Percentiles rank a stretch among this genome's conserved stretches.
Conservation (phyloP, 2,113 vertebrate species). For the Gymnarchus niloticus region DNA sequence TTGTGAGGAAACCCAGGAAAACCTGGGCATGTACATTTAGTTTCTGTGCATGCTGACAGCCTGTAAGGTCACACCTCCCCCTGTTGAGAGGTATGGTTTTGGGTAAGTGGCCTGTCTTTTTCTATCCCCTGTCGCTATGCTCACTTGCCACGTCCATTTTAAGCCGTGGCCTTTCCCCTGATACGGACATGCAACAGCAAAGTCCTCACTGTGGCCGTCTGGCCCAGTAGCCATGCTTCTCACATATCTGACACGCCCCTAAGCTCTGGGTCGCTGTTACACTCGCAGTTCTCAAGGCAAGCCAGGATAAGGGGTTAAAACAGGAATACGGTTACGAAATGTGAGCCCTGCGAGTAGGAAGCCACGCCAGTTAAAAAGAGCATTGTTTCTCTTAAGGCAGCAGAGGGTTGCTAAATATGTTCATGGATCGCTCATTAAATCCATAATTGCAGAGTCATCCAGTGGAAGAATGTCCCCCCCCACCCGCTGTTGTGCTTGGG, state of each 20-base stretch:
- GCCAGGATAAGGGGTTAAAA: no score
- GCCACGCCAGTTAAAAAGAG: constrained; percentile 18
- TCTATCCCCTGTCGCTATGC: not conserved
- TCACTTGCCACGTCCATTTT: not conserved
- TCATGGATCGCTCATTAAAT: constrained; percentile 41
- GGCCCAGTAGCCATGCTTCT: not conserved
- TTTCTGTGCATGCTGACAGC: not conserved
- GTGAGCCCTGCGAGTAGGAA: not conserved
- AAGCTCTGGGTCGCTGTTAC: not conserved
- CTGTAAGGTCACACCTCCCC: not conserved
- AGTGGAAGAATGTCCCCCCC: constrained; percentile 16
- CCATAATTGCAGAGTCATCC: constrained; percentile 44
- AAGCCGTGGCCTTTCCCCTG: not conserved
- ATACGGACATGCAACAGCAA: not conserved
- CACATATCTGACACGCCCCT: not conserved
- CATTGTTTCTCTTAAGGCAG: constrained; percentile 41
- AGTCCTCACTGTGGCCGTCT: not conserved
- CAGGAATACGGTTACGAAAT: no score
- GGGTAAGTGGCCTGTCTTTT: not conserved
- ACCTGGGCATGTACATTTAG: not conserved
- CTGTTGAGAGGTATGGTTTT: not conserved
- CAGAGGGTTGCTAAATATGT: constrained; percentile 34
- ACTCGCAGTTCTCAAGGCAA: not conserved
- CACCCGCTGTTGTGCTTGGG: not conserved
- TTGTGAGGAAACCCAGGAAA: not conserved